A percentile compares a stretch with the other conserved stretches of the same genome.
phyloP scores from a whole-genome alignment of 1,140 invertebrate species.

The Argopecten irradians region DNA sequence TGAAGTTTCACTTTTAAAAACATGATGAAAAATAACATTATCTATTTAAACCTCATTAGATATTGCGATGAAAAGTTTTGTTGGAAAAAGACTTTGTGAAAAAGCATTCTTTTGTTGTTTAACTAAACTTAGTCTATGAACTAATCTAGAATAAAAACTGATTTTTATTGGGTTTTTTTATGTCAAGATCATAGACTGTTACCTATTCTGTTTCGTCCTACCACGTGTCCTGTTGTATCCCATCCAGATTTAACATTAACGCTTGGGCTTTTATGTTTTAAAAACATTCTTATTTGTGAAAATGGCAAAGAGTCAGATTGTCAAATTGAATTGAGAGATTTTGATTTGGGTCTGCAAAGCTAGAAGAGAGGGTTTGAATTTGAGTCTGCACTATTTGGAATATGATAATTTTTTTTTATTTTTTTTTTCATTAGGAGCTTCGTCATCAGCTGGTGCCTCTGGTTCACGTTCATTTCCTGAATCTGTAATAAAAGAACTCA shows the following conservation, averaged over 20 bases:
- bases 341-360: not conserved
- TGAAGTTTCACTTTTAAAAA: not conserved
- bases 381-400: not conserved
- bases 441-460: constrained; percentile 19
- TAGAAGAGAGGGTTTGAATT: not conserved
- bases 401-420: no score
- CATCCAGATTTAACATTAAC: no score
- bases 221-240: no score
- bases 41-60: not conserved
- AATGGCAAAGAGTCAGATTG: not conserved
- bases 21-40: not conserved
- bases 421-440: not conserved
- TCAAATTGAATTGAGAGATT: not conserved
- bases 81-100: no score
- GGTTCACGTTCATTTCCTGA: constrained; percentile 64
- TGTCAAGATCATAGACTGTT: no score
- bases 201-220: no score
- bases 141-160: no score
- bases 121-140: no score
- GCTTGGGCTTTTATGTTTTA: not conserved
- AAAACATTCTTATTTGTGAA: not conserved
- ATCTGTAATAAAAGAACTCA: constrained; percentile 59
- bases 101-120: no score
- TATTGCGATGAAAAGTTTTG: not conserved
- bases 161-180: no score